These are phyloP conservation scores for Mormyrops boulengeri DNA, from an alignment of 2,797 vertebrate genomes.

Conservation along the genomic window DNA sequence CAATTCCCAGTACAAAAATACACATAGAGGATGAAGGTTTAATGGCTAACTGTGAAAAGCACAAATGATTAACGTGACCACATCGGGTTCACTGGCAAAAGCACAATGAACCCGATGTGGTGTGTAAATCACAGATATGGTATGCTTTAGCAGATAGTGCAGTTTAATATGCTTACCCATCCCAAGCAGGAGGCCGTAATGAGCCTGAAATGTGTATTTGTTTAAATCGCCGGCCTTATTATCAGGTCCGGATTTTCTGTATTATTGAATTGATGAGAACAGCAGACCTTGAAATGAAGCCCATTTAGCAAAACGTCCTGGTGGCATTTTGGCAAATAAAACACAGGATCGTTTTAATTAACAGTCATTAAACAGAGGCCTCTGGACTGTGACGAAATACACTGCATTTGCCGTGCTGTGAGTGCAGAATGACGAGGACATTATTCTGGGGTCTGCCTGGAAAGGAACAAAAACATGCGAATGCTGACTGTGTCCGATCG, in stretches of 20 bases:
- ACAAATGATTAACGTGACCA: background rate
- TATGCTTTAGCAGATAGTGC: background rate
- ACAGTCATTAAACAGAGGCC: constrained; percentile 2
- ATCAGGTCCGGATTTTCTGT: background rate
- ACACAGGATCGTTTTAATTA: constrained; percentile 4
- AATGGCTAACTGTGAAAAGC: background rate
- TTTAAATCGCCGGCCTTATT: background rate
- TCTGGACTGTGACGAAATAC: background rate
- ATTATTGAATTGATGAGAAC: constrained; percentile 11
- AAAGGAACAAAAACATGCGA: background rate
- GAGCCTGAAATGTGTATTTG: constrained; percentile 1
- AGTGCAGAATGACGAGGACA: background rate
- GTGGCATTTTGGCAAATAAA: constrained; percentile 12
- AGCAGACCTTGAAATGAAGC: constrained; percentile 8
- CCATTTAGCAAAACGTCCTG: constrained; percentile 7
- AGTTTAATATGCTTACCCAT: background rate
- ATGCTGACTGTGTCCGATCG: background rate
- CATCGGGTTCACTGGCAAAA: background rate
- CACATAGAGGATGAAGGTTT: background rate
- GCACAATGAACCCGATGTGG: background rate
- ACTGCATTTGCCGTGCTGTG: background rate
- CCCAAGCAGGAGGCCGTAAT: background rate
- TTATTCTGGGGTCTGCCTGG: background rate
- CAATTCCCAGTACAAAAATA: background rate
- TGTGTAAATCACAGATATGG: background rate